A percentile compares a stretch with the other conserved stretches of the same genome.
These are phyloP conservation scores for Dysmachus trigonus DNA, from an alignment of 2,888 invertebrate species.

Conservation along the genomic window DNA sequence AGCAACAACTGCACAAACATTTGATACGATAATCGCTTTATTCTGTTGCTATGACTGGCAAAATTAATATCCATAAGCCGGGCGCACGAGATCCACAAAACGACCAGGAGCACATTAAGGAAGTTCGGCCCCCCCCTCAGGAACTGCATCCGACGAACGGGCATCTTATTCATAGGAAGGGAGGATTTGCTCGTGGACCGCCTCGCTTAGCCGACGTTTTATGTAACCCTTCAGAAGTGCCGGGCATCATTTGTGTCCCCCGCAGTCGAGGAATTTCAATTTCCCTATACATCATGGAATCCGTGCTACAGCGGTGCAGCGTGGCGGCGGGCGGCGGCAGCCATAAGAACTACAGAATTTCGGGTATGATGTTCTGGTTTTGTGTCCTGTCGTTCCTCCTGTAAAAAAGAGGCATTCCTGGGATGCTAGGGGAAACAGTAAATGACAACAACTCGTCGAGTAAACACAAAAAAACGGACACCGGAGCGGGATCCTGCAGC, in stretches of 20 bases:
- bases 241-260: not conserved
- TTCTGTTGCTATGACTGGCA: slow-evolving; percentile 18
- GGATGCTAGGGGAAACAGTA: not conserved
- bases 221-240: not conserved
- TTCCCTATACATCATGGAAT: not conserved
- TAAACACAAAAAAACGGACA: not conserved
- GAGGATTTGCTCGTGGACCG: not conserved
- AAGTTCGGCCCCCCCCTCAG: not conserved
- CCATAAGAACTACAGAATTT: not conserved
- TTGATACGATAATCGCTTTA: slow-evolving; percentile 38
- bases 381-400: not conserved
- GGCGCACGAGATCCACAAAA: not conserved
- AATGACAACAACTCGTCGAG: not conserved
- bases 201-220: not conserved
- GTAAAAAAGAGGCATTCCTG: not conserved
- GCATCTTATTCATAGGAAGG: not conserved
- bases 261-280: not conserved
- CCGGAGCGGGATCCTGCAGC: not conserved
- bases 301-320: not conserved
- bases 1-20: slow-evolving; percentile 36
- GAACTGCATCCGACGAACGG: not conserved
- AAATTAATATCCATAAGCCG: slow-evolving; percentile 39
- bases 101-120: slow-evolving; percentile 12
- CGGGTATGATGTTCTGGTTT: not conserved
- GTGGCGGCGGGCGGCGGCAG: no score